Percentiles rank a stretch among this genome's conserved stretches.
Conservation (phyloP, 2,113 vertebrate genomes). For the Pterophyllum scalare region DNA sequence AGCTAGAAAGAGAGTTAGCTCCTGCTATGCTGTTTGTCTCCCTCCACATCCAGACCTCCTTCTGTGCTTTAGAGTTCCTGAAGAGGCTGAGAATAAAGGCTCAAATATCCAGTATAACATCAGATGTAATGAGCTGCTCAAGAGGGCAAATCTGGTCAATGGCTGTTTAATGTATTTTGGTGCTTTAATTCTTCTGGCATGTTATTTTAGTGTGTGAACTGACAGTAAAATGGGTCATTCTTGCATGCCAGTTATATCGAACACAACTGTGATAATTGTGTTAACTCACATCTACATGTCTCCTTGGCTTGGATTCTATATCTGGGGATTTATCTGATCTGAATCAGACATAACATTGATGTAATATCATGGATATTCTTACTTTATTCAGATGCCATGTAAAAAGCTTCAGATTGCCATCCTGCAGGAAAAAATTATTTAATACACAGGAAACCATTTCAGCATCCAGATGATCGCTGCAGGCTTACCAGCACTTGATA, state of each 20-base stretch:
- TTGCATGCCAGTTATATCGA: neutral
- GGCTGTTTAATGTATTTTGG: neutral
- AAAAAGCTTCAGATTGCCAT: neutral
- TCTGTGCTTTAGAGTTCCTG: conserved; percentile 48
- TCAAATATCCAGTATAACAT: conserved; percentile 43
- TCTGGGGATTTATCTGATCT: neutral
- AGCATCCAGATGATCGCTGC: neutral
- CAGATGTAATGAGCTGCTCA: conserved; percentile 6
- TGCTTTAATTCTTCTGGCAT: neutral
- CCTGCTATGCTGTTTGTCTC: conserved; percentile 44
- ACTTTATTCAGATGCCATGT: neutral
- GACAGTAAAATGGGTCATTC: neutral
- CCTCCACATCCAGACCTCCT: conserved; percentile 47
- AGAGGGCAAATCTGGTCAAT: conserved; percentile 12
- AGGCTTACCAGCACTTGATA: neutral
- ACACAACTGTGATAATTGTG: neutral
- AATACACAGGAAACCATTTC: neutral
- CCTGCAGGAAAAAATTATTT: neutral
- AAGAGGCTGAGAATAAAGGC: conserved; percentile 45
- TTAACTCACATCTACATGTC: neutral
- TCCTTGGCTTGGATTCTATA: neutral
- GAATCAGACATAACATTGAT: neutral
- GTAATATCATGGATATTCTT: neutral
- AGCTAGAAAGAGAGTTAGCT: conserved; percentile 26
- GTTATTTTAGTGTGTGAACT: neutral